Evolutionary conservation across 2,797 vertebrate genomes (phyloP).

Genomic region (Takifugu ocellatus): DNA sequence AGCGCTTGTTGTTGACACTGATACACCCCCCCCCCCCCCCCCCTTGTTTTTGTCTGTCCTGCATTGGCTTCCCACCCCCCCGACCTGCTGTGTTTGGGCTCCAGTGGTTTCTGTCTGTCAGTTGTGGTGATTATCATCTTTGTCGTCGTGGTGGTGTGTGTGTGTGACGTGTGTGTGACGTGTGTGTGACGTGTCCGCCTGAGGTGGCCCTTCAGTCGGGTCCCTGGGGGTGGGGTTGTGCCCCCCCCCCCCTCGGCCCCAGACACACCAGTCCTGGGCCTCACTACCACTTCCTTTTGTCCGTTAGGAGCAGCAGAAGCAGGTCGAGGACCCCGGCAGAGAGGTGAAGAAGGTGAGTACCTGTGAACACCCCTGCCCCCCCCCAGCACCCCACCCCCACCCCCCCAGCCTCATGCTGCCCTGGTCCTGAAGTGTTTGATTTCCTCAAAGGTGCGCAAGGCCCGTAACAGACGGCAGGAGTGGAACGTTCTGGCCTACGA

Average conservation of each 20-base stretch:
- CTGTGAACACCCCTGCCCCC: too few relatives aligned
- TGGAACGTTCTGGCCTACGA: slow-evolving; percentile 93
- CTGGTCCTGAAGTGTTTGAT: not conserved
- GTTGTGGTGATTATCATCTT: slow-evolving; percentile 14
- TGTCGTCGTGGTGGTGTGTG: slow-evolving; percentile 16
- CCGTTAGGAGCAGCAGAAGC: slow-evolving; percentile 74
- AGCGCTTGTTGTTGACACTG: not conserved
- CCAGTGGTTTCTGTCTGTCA: slow-evolving; percentile 39
- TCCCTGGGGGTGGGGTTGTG: too few relatives aligned
- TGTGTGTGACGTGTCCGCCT: slow-evolving; percentile 5
- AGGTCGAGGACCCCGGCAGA: slow-evolving; percentile 85
- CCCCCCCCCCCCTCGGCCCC: slow-evolving; percentile 3
- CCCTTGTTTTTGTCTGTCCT: slow-evolving; percentile 32
- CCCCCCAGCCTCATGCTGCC: too few relatives aligned
- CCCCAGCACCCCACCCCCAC: too few relatives aligned
- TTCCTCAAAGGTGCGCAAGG: slow-evolving; percentile 76
- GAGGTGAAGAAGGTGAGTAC: slow-evolving; percentile 88
- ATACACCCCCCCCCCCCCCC: not conserved
- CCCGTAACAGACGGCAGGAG: slow-evolving; percentile 88
- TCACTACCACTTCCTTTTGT: slow-evolving; percentile 9
- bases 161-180: slow-evolving; percentile 13
- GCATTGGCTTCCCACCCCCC: slow-evolving; percentile 33
- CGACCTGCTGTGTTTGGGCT: slow-evolving; percentile 36
- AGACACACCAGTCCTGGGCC: slow-evolving; percentile 1
- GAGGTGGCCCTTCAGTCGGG: not conserved